Evolutionary conservation across 1,140 invertebrate genomes (phyloP), one percentile per base, ranked within the genome.

Genomic region (Branchinecta lindahli): DNA sequence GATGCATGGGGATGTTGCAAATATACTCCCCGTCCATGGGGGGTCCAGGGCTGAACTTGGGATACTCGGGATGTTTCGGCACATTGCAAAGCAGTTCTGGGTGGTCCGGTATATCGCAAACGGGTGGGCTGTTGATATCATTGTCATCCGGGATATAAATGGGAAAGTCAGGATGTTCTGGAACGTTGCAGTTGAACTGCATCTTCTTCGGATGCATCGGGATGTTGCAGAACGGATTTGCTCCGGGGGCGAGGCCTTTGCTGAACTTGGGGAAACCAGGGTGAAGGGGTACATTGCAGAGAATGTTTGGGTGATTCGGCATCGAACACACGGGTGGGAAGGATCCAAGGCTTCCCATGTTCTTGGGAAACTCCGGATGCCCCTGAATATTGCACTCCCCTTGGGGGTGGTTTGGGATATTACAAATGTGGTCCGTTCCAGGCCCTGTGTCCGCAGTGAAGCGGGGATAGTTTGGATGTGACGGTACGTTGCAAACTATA

Each of bases 51-150:
- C 52, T 52, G 68, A 72, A 61, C 65, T 70, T 67, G n/a, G 71
- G 71, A n/a, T 69, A 47, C n/a, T 72, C 69, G 8, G 68, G 68
- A 46, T 72, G 71, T 44, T 65, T 69, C 8, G 71, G 71, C n/a
- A 72, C 47, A 18, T 71, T 72, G 46, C 71, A 72, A n/a, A 72
- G 68, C 7, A 72, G 8, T 8, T 68, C 47, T 3, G 71, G 71
- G 21, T 72, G 71, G 7, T 21, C 46, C 44, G 66, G 8, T 44
- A 72, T 66, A 45, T 66, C 46, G 66, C 71, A 44, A 8, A 70
- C 44, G 9, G 71, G 71, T 8, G 68, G 71, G 20, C 45, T 66
- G 20, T 45, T 70, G 70, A n/a, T 44, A 66, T 44, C 18, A 61
- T 61, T 61, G 9, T 71, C 46, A 21, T n/a, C 45, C 9, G 18